Base-by-base conservation (phyloP, 2,113 vertebrate species). In the Melanerpes aurifrons region DNA sequence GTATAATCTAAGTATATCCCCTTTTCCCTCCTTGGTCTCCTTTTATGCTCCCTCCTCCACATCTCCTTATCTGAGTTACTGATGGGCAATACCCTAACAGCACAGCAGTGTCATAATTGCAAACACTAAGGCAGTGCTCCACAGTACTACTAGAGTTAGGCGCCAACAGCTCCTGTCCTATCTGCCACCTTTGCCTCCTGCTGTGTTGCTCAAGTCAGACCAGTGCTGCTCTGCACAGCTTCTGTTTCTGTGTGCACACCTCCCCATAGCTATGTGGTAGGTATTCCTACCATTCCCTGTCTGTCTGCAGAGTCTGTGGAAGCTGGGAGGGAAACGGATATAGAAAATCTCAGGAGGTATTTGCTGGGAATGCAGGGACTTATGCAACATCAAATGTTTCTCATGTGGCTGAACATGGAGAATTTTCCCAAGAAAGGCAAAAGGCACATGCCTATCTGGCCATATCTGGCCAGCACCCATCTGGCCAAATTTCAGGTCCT, bases 221-320 rank as follows among this genome's bases (percentile, higher is more conserved):
- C 20, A 9, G 56, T 0, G 3, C 28, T 53, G 67, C 56, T 48
- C 45, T 31, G 45, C 3, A 1, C 37, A 31, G 43, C 82, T 84
- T 17, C 47, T 7, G 8, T 13, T 62, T 22, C 45, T 9, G 11
- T 17, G 29, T 1, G 0, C 32, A 16, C 7, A 1, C 10, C 53
- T 63, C 32, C 14, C 35, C 31, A 28, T 31, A 24, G 78, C 22
- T 15, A n/a, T 25, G 28, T 22, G 45, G 50, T 22, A 45, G 47
- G 24, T 9, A 31, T 26, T 40, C 40, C 13, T 40, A 35, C n/a
- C 1, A 0, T 86, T 80, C 61, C 2, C 0, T 28, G 9, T 59
- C 68, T 73, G 9, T 48, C 40, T 87, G 45, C 19, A 66, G 50
- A 54, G 17, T 61, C 31, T 61, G 0, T 13, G n/a, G 32, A 58